Evolutionary conservation across 2,113 vertebrate genomes (phyloP).

Genomic region (Dissostichus mawsoni): DNA sequence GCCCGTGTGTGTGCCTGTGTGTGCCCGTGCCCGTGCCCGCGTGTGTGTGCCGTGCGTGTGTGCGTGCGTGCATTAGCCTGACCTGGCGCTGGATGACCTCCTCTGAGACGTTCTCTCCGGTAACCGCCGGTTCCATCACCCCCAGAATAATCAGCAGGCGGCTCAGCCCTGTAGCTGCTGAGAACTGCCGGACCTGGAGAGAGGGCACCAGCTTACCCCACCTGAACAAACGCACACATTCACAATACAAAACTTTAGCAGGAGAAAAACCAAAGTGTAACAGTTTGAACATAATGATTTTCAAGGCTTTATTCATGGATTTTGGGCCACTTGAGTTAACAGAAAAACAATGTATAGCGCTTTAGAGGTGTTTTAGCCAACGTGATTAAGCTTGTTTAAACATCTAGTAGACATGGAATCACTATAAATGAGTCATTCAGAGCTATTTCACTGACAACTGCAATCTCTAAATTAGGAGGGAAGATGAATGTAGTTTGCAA

Average conservation of each 20-base stretch:
- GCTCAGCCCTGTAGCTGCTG: conserved; percentile 84
- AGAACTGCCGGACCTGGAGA: conserved; percentile 84
- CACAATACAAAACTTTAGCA: not conserved
- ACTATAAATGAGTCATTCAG: not conserved
- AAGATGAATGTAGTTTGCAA: not conserved
- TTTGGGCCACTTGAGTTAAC: not conserved
- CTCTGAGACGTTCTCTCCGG: conserved; percentile 75
- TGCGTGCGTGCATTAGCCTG: conserved; percentile 38
- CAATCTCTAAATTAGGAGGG: not conserved
- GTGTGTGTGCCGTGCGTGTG: conserved; percentile 12
- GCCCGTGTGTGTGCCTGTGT: not conserved
- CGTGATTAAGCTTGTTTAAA: not conserved
- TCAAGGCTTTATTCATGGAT: not conserved
- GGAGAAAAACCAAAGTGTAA: not conserved
- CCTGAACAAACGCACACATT: conserved; percentile 69
- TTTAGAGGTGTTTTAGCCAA: not conserved
- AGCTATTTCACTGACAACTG: not conserved
- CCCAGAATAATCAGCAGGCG: conserved; percentile 85
- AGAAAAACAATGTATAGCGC: too few relatives aligned
- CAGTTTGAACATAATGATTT: not conserved
- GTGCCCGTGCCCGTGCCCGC: conserved; percentile 8
- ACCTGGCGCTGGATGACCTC: conserved; percentile 85
- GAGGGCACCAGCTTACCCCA: conserved; percentile 82
- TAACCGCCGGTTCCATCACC: conserved; percentile 76
- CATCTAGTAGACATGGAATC: not conserved